Evolutionary conservation across 37 sponge, comb jelly and placozoan genomes (phyloP).

Genomic region (Oscarella lobularis): DNA sequence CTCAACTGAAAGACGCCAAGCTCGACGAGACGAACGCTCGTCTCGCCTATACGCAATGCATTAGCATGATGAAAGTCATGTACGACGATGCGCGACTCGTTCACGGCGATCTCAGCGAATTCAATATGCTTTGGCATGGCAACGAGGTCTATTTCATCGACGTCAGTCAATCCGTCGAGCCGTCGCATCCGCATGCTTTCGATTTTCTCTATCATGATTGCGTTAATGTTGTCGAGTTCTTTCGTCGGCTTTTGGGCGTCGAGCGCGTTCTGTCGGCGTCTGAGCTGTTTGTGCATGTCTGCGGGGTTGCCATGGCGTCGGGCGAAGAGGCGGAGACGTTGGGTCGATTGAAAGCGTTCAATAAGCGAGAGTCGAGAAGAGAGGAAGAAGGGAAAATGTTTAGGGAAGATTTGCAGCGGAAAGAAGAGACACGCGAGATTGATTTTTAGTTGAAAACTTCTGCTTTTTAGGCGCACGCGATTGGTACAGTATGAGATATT

Average conservation of each 20-base stretch:
- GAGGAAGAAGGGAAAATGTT: background rate
- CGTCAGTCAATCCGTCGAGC: conserved; percentile 89
- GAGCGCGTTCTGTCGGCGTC: conserved; percentile 25
- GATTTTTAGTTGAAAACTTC: no score
- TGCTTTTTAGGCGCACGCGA: no score
- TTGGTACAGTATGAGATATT: no score
- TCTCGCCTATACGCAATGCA: conserved; percentile 77
- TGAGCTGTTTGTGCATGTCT: conserved; percentile 59
- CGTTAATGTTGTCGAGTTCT: conserved; percentile 59
- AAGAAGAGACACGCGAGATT: no score
- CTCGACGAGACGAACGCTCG: conserved; percentile 38
- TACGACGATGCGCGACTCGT: conserved; percentile 63
- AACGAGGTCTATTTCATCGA: conserved; percentile 78
- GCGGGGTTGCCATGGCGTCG: conserved; percentile 1
- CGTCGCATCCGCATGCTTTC: conserved; percentile 65
- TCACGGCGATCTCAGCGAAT: conserved; percentile 92
- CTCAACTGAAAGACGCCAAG: conserved; percentile 57
- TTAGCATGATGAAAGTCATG: conserved; percentile 69
- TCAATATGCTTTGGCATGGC: conserved; percentile 88
- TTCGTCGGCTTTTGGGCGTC: conserved; percentile 30
- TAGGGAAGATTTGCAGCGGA: background rate
- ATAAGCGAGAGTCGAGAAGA: background rate
- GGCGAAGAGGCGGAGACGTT: background rate
- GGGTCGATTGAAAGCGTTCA: background rate
- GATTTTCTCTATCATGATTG: conserved; percentile 90